Evolutionary conservation across 2,888 invertebrate species (phyloP).

Genomic region (Gastracanthus pulcherrimus): DNA sequence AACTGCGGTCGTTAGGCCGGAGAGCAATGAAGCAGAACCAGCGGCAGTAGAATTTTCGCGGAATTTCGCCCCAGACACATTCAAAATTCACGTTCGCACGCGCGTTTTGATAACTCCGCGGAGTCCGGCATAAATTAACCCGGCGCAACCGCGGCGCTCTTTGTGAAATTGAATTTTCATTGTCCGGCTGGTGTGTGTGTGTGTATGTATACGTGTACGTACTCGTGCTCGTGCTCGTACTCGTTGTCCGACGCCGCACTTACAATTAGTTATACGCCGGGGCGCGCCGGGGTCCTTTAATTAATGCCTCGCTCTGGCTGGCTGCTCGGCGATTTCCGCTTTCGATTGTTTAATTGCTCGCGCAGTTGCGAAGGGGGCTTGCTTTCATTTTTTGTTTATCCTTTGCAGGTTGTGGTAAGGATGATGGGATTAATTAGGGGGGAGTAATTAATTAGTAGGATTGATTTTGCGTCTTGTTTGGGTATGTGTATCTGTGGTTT

Average conservation of each 20-base stretch:
- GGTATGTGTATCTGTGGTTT: neutral
- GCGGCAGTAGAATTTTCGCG: slow-evolving; percentile 21
- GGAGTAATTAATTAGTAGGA: neutral
- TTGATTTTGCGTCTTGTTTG: neutral
- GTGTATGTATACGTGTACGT: too few relatives aligned
- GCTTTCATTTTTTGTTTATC: too few relatives aligned
- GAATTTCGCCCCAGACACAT: neutral
- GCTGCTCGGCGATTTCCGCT: neutral
- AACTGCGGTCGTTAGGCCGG: slow-evolving; percentile 35
- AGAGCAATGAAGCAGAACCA: neutral
- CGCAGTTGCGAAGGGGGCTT: neutral
- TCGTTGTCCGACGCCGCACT: neutral
- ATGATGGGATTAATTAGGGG: neutral
- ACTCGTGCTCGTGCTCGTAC: too few relatives aligned
- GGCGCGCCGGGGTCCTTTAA: slow-evolving; percentile 24
- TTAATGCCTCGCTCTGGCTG: slow-evolving; percentile 42
- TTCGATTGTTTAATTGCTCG: slow-evolving; percentile 31
- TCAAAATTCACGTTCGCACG: too few relatives aligned
- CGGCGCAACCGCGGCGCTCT: neutral
- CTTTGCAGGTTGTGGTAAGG: neutral
- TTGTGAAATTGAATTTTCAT: slow-evolving; percentile 51
- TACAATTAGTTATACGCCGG: neutral
- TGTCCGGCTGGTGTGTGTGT: too few relatives aligned
- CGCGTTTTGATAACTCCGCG: slow-evolving; percentile 30
- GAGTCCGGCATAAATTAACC: slow-evolving; percentile 28